Conservation (phyloP, 2,113 vertebrate species). For the Muscicapa adusta region DNA sequence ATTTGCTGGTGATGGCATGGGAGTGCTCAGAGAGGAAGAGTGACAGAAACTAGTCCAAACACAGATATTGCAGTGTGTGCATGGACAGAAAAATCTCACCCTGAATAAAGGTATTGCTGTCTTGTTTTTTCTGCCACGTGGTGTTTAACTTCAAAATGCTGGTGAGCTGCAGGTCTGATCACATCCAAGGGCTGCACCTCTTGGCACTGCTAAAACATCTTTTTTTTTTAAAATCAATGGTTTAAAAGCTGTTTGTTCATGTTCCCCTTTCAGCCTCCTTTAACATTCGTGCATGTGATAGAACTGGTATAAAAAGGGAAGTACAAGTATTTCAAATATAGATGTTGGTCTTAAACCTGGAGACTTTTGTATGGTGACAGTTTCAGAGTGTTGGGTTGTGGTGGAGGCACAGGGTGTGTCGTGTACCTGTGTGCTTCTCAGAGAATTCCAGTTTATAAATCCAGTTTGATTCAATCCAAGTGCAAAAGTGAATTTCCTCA, state of each 20-base stretch:
- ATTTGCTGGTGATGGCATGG: not conserved
- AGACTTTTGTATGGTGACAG: not conserved
- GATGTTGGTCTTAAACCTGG: not conserved
- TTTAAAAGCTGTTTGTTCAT: not conserved
- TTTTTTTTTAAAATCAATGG: not conserved
- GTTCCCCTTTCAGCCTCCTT: not conserved
- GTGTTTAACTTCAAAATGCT: not conserved
- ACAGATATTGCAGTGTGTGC: not conserved
- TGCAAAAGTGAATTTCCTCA: not conserved
- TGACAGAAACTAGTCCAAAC: not conserved
- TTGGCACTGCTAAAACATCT: not conserved
- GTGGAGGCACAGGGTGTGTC: not conserved
- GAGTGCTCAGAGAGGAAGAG: not conserved
- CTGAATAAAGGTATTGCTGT: not conserved
- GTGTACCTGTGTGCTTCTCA: not conserved
- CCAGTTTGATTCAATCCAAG: not conserved
- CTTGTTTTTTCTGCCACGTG: not conserved
- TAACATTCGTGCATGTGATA: not conserved
- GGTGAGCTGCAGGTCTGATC: not conserved
- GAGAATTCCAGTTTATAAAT: not conserved
- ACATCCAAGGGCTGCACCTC: not conserved
- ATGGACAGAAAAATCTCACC: not conserved
- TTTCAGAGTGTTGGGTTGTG: rapidly evolving
- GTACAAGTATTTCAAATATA: not conserved
- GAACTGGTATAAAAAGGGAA: not conserved